Conservation (phyloP, 2,888 invertebrate species). For the Cecidostiba fungosa region DNA sequence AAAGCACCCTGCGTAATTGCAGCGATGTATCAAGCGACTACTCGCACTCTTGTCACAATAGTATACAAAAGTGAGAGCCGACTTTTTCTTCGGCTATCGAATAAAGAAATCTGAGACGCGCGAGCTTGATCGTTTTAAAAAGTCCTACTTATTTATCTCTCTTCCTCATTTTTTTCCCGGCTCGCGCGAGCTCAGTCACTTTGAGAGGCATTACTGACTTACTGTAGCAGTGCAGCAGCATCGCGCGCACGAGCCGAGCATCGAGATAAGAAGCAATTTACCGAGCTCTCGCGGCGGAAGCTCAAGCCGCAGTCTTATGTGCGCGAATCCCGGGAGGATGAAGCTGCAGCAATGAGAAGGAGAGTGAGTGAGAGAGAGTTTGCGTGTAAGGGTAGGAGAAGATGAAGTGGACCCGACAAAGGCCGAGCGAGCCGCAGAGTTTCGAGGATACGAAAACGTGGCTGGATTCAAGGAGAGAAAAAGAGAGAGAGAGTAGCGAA, state of each 20-base stretch:
- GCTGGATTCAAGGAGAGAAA: too few species aligned
- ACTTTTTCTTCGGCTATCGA: slow-evolving; percentile 32
- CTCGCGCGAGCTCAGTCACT: slow-evolving; percentile 23
- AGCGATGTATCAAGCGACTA: slow-evolving; percentile 23
- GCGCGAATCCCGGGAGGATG: slow-evolving; percentile 58
- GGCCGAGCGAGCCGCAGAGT: neutral
- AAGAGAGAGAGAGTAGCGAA: too few species aligned
- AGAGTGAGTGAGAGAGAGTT: neutral
- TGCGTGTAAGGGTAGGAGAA: neutral
- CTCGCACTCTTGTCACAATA: neutral
- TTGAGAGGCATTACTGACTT: slow-evolving; percentile 52
- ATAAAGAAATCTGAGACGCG: slow-evolving; percentile 48
- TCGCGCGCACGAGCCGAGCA: slow-evolving; percentile 58
- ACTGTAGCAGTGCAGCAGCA: slow-evolving; percentile 15
- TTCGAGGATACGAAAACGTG: too few species aligned
- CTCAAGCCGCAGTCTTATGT: slow-evolving; percentile 51
- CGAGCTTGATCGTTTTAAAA: slow-evolving; percentile 43
- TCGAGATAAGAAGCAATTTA: slow-evolving; percentile 66
- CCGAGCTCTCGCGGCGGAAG: slow-evolving; percentile 54
- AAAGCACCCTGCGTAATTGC: slow-evolving; percentile 15
- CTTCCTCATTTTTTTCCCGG: neutral
- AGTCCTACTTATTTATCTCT: slow-evolving; percentile 44
- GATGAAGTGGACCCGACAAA: slow-evolving; percentile 7
- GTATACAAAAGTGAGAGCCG: neutral
- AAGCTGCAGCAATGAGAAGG: slow-evolving; percentile 39